Evolutionary conservation across 2,113 vertebrate genomes (phyloP).

Genomic region (Climacteris rufus): DNA sequence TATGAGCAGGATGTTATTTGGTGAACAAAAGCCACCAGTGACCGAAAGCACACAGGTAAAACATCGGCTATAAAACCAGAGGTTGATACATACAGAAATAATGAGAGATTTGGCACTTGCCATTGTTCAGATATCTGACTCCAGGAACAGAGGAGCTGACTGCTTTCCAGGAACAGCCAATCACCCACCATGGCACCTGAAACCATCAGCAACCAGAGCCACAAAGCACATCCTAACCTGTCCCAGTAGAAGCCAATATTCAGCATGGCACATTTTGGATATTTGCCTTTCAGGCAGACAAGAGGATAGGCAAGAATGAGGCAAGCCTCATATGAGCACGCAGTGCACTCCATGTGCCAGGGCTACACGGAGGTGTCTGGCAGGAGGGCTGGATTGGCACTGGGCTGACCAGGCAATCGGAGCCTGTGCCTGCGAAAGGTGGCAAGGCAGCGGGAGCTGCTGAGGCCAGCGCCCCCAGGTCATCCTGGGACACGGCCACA

Average conservation of each 20-base stretch:
- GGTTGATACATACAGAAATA: neutral
- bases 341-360: neutral
- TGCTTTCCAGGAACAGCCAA: conserved; percentile 15
- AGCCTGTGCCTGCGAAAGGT: rapidly evolving
- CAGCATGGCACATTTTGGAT: neutral
- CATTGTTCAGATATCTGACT: neutral
- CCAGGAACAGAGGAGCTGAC: neutral
- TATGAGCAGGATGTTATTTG: neutral
- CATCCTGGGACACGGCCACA: neutral
- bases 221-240: rapidly evolving
- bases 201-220: neutral
- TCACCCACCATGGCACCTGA: neutral
- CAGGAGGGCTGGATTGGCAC: neutral
- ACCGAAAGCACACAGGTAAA: neutral
- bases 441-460: neutral
- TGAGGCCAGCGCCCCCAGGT: neutral
- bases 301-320: neutral
- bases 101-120: neutral
- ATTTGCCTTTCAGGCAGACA: neutral
- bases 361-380: neutral
- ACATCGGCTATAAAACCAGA: neutral
- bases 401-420: rapidly evolving
- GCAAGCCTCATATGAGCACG: neutral
- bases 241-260: neutral
- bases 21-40: neutral